These are phyloP conservation scores for Atlantisia rogersi DNA, from an alignment of 2,113 vertebrate species.

Conservation along the genomic window DNA sequence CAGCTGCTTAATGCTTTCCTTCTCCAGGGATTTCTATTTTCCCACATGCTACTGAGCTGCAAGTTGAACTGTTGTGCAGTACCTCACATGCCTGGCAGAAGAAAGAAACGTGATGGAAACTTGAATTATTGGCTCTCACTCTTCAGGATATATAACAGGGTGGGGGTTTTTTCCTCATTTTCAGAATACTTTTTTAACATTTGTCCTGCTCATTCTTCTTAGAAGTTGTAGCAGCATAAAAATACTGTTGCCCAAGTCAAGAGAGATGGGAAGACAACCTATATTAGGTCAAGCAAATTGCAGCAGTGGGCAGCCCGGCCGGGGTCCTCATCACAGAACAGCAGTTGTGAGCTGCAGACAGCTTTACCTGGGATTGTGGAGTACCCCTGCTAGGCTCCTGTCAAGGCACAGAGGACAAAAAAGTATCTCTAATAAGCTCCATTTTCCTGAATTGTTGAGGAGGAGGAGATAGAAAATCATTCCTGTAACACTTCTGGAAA, in stretches of 20 bases:
- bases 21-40: constrained; percentile 30
- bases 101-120: background rate
- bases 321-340: constrained; percentile 40
- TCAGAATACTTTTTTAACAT: background rate
- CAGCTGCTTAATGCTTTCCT: constrained; percentile 30
- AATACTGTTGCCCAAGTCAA: background rate
- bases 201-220: background rate
- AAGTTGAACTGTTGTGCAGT: background rate
- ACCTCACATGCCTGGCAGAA: constrained; percentile 2
- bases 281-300: constrained; percentile 57
- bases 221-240: background rate
- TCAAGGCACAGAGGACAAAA: constrained; percentile 43
- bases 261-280: background rate
- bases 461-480: constrained; percentile 77
- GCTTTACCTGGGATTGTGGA: constrained; percentile 39
- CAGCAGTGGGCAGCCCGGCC: constrained; percentile 41
- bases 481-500: constrained; percentile 78
- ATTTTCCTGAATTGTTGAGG: constrained; percentile 69
- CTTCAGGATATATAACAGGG: background rate
- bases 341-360: background rate
- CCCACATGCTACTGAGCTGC: background rate
- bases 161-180: background rate
- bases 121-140: background rate
- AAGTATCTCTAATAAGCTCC: constrained; percentile 73
- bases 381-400: constrained; percentile 47